A percentile compares a stretch with the other conserved stretches of the same genome.
Evolutionary conservation across 2,888 invertebrate species (phyloP).

Genomic region (Tenthredo mesomela): DNA sequence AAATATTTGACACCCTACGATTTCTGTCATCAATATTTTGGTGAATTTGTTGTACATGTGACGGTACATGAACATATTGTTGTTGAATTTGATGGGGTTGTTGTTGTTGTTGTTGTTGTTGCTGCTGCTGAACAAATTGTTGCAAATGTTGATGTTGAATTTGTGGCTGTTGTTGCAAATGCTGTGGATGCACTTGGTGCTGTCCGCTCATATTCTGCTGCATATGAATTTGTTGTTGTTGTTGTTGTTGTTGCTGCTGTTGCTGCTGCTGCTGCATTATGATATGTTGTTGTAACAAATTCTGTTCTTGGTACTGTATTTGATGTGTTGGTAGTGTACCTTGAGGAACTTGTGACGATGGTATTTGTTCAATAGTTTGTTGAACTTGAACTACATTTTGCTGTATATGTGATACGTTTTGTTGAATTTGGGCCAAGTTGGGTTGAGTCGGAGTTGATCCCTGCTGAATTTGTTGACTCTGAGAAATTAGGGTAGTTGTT

Average conservation of each 20-base stretch:
- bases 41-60: slow-evolving; percentile 60
- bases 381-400: slow-evolving; percentile 63
- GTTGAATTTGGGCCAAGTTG: slow-evolving; percentile 52
- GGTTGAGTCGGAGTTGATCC: slow-evolving; percentile 32
- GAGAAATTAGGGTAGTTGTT: slow-evolving; percentile 40
- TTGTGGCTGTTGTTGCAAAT: slow-evolving; percentile 58
- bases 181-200: slow-evolving; percentile 53
- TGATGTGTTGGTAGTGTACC: neutral
- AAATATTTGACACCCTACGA: slow-evolving; percentile 73
- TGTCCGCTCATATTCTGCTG: slow-evolving; percentile 53
- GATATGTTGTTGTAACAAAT: slow-evolving; percentile 65
- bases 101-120: slow-evolving; percentile 58
- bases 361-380: slow-evolving; percentile 45
- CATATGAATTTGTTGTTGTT: slow-evolving; percentile 53
- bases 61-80: slow-evolving; percentile 44
- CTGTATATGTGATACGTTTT: slow-evolving; percentile 61
- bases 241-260: slow-evolving; percentile 6
- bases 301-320: slow-evolving; percentile 59
- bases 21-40: slow-evolving; percentile 71
- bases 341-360: slow-evolving; percentile 14
- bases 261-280: slow-evolving; percentile 46
- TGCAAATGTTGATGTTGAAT: slow-evolving; percentile 59
- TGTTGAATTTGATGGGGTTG: slow-evolving; percentile 39
- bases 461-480: slow-evolving; percentile 58
- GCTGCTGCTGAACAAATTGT: slow-evolving; percentile 59